A percentile compares a stretch with the other conserved stretches of the same genome.
Evolutionary conservation across 2,113 vertebrate species (phyloP).

Genomic region (Australoheros scitulus): DNA sequence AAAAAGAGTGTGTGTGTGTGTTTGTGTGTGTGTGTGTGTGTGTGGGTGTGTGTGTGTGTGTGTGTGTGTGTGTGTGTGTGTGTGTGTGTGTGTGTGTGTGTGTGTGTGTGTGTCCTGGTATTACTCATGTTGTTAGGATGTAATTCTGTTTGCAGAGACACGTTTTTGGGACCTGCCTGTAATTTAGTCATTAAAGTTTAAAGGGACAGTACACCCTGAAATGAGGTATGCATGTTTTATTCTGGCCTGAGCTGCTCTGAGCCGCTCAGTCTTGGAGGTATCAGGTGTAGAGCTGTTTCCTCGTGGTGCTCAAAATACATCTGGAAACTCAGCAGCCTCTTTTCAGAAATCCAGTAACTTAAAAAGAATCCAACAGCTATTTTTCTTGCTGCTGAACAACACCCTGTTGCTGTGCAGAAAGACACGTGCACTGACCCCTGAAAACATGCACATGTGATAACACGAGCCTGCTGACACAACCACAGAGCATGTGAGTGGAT

Average conservation of each 20-base stretch:
- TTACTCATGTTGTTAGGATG: not conserved
- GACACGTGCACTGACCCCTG: fast-evolving
- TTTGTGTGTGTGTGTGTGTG: no score
- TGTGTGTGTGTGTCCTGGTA: not conserved
- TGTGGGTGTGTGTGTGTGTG: no score
- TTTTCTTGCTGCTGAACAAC: no score
- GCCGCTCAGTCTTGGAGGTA: not conserved
- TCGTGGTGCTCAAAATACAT: not conserved
- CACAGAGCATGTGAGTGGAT: not conserved
- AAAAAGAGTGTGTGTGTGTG: no score
- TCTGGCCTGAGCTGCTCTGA: fast-evolving
- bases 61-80: no score
- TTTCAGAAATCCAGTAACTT: not conserved
- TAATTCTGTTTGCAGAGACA: not conserved
- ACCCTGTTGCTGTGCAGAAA: not conserved
- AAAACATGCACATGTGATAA: not conserved
- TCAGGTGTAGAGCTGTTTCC: not conserved
- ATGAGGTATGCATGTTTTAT: not conserved
- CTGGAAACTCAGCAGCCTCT: not conserved
- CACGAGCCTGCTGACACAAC: not conserved
- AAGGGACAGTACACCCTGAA: not conserved
- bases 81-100: no score
- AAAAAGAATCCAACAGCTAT: not conserved
- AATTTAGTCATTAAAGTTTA: not conserved
- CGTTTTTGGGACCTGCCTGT: not conserved